Conservation (phyloP, 2,888 invertebrate genomes). For the Zaprionus bogoriensis region DNA sequence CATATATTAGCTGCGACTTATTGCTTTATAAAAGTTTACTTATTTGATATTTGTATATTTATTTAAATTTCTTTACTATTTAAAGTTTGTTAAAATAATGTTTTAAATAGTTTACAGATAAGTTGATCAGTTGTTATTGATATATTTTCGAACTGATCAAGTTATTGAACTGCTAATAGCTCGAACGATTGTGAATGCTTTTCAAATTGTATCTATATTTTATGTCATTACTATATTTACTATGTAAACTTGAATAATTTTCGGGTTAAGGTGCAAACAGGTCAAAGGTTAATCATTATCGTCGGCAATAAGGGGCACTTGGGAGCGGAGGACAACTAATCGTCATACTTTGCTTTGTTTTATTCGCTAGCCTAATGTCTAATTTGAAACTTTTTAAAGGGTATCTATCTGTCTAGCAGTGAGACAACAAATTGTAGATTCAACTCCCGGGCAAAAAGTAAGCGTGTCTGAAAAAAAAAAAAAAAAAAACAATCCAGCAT, state of each 20-base stretch:
- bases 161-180: not conserved
- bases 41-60: too few relatives aligned
- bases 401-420: too few relatives aligned
- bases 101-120: not conserved
- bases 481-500: constrained; percentile 25
- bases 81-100: not conserved
- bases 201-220: not conserved
- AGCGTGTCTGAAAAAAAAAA: constrained; percentile 39
- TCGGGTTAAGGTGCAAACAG: constrained; percentile 4
- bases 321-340: constrained; percentile 15
- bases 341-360: constrained; percentile 6
- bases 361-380: constrained; percentile 35
- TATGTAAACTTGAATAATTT: constrained; percentile 11
- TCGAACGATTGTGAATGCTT: constrained; percentile 16
- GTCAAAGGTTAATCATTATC: constrained; percentile 10
- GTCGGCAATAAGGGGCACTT: constrained; percentile 14
- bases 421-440: constrained; percentile 38
- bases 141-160: not conserved
- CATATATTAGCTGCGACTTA: too few relatives aligned
- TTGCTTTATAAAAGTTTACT: too few relatives aligned
- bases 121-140: not conserved
- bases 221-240: not conserved
- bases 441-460: constrained; percentile 29
- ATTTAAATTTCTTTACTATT: too few relatives aligned
- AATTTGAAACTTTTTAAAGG: constrained; percentile 39